Conservation (phyloP, 2,797 vertebrate genomes). For the Argya squamiceps region DNA sequence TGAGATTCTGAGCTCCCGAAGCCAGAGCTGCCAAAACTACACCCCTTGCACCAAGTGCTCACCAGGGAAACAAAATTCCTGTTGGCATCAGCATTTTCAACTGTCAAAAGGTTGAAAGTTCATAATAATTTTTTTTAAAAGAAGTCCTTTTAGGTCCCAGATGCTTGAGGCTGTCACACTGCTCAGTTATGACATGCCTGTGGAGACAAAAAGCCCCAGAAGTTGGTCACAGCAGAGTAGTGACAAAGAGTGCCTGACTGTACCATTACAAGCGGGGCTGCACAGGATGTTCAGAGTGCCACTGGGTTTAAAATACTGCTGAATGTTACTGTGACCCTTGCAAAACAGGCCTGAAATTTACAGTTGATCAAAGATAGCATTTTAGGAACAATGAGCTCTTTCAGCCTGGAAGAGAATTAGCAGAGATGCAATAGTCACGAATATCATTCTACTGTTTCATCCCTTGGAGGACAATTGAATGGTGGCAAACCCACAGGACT, state of each 20-base stretch:
- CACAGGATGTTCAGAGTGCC: background rate
- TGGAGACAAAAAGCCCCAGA: background rate
- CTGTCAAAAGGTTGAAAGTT: constrained; percentile 28
- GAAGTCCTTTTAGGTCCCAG: background rate
- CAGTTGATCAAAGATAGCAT: constrained; percentile 8
- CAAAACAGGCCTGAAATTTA: constrained; percentile 32
- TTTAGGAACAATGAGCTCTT: constrained; percentile 23
- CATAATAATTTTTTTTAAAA: background rate
- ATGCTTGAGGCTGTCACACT: background rate
- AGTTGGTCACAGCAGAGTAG: constrained; percentile 25
- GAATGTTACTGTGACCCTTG: background rate
- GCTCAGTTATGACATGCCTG: background rate
- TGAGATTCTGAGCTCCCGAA: background rate
- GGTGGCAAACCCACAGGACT: background rate
- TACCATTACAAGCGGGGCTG: background rate
- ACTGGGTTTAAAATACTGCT: constrained; percentile 22
- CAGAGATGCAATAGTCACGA: background rate
- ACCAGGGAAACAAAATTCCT: constrained; percentile 1
- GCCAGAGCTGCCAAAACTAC: background rate
- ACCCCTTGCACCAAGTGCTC: background rate
- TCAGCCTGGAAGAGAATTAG: constrained; percentile 2
- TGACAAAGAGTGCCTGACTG: constrained; percentile 22
- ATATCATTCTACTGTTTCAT: background rate
- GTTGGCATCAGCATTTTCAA: background rate
- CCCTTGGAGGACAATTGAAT: background rate